Base-by-base conservation (phyloP, 2,797 vertebrate genomes). In the Phaenicophaeus curvirostris region DNA sequence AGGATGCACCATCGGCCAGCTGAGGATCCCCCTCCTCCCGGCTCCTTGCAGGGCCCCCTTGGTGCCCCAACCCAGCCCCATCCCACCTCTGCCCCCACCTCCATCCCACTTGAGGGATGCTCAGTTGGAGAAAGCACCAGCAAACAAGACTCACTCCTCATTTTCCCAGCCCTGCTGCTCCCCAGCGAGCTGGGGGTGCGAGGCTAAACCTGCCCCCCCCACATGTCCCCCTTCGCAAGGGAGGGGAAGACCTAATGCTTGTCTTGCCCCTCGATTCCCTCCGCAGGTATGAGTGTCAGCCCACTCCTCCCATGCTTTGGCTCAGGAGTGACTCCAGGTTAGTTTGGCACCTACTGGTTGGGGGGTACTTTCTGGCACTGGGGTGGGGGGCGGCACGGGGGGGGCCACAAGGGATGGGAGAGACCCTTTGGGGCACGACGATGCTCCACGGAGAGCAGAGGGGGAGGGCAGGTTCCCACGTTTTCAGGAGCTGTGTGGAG, bases 291-390 rank as follows among this genome's bases (percentile, higher is more conserved):
- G 67, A 93, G 96, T 50, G 88, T 96, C 93, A 97, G 97, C 93
- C 97, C 97, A 35, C 95, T 97, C 90, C 97, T 97, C 95, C 96
- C 97, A 74, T 96, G 96, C 95, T 97, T 97, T 58, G 96, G 96
- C 96, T 96, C 97, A 33, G 96, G 97, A 58, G 95, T 96, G 83
- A 97, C 97, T 67, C 68, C 97, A 97, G 97, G 97, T 97, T 95
- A 96, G 97, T 97, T 85, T 42, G 90, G 96, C 95, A 94, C 96
- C 94, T 65, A 27, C 69, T 72, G 89, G 68, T 69, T n/a, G 89
- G 89, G 95, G 89, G 89, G 83, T 80, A 81, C 87, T 67, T 67
- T 76, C 63, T 86, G 84, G 62, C 80, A 54, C 82, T 42, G 30
- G 66, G 68, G 30, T 46, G 33, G 54, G 1, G 41, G 48, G 57